A percentile compares a stretch with the other conserved stretches of the same genome.
Conservation (phyloP, 2,113 vertebrate species). For the Verasper variegatus region DNA sequence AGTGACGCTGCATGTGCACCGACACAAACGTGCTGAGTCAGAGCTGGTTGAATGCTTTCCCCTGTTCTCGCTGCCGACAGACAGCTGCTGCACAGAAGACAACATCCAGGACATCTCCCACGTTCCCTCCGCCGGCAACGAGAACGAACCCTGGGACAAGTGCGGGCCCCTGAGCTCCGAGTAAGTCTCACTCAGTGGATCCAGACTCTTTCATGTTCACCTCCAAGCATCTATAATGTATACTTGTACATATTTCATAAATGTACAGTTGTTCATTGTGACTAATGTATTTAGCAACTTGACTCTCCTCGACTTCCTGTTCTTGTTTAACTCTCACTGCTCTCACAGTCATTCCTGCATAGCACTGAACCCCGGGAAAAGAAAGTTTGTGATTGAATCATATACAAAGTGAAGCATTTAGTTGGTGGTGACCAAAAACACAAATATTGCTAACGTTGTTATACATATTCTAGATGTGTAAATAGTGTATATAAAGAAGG, state of each 20-base stretch:
- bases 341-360: neutral
- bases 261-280: too few relatives aligned
- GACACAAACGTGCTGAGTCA: neutral
- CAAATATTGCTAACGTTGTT: too few relatives aligned
- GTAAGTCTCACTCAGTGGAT: conserved; percentile 69
- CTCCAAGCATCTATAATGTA: neutral
- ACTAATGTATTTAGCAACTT: too few relatives aligned
- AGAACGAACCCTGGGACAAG: conserved; percentile 77
- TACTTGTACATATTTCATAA: neutral
- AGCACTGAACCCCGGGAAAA: neutral
- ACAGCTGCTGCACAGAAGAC: conserved; percentile 79
- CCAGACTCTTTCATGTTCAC: neutral
- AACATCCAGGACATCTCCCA: conserved; percentile 72
- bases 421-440: too few relatives aligned
- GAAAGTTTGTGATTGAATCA: neutral
- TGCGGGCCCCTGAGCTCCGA: conserved; percentile 79
- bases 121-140: conserved; percentile 58
- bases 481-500: too few relatives aligned
- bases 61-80: conserved; percentile 60
- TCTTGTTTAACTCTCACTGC: neutral
- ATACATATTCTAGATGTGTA: too few relatives aligned
- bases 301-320: too few relatives aligned
- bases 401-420: neutral
- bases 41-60: neutral
- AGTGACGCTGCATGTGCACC: conserved; percentile 60